Percentiles rank a stretch among this genome's conserved stretches.
These are phyloP conservation scores for Novumbra hubbsi DNA, from an alignment of 2,797 vertebrate genomes.

Conservation along the genomic window DNA sequence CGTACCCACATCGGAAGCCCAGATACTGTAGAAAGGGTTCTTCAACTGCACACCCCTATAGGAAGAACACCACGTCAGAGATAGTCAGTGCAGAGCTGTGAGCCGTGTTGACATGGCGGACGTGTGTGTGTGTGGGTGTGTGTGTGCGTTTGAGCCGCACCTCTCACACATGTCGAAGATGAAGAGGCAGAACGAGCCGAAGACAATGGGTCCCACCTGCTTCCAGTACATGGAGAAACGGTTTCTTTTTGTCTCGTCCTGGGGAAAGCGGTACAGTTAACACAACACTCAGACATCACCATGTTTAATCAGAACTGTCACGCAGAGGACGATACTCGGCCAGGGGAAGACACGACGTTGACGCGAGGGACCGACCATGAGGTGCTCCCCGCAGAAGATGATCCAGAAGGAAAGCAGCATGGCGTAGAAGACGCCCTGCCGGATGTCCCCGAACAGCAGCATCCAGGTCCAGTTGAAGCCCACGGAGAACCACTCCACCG, in stretches of 20 bases:
- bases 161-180: conserved; percentile 98
- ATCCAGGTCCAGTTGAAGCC: conserved; percentile 99
- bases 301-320: not conserved
- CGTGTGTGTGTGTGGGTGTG: not conserved
- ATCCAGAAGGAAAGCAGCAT: conserved; percentile 99
- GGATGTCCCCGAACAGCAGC: conserved; percentile 94
- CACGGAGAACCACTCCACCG: conserved; percentile 97
- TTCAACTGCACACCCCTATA: conserved; percentile 93
- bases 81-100: not conserved
- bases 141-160: conserved; percentile 62
- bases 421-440: conserved; percentile 97
- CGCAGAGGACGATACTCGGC: not conserved
- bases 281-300: not conserved
- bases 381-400: conserved; percentile 98
- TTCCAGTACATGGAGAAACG: conserved; percentile 95
- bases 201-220: conserved; percentile 92
- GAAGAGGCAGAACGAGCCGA: conserved; percentile 96
- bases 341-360: not conserved
- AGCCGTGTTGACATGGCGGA: not conserved
- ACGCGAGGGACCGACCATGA: conserved; percentile 82
- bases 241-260: conserved; percentile 95
- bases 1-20: conserved; percentile 94
- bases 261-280: not conserved
- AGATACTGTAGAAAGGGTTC: conserved; percentile 98
- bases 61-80: not conserved